Percentiles rank a stretch among this genome's conserved stretches.
These are phyloP conservation scores for Clupea harengus DNA, from an alignment of 2,113 vertebrate species.

Conservation along the genomic window DNA sequence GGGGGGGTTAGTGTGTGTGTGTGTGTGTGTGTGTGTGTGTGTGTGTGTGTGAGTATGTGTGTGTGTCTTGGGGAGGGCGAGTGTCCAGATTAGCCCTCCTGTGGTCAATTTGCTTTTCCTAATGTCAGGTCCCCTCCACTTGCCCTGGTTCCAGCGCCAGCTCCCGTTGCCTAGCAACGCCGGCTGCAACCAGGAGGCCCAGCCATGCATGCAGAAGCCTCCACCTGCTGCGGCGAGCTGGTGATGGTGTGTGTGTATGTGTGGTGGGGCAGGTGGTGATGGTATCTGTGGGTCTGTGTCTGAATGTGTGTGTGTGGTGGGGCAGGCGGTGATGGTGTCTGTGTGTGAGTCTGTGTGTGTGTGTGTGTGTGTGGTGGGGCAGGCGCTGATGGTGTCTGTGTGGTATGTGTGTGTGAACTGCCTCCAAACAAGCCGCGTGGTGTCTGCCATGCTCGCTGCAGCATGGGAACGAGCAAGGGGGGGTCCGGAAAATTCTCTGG, in stretches of 20 bases:
- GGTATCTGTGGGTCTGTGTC: conserved; percentile 18
- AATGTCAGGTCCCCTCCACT: conserved; percentile 95
- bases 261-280: background rate
- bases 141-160: conserved; percentile 49
- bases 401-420: conserved; percentile 73
- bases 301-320: conserved; percentile 55
- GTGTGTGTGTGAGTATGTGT: background rate
- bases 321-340: background rate
- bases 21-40: no score
- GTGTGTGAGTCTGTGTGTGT: conserved; percentile 25
- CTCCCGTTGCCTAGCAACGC: conserved; percentile 95
- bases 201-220: conserved; percentile 96
- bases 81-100: conserved; percentile 89
- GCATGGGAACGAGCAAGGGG: conserved; percentile 74
- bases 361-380: conserved; percentile 42
- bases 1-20: no score
- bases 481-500: conserved; percentile 63
- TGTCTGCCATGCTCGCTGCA: conserved; percentile 50
- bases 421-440: conserved; percentile 83
- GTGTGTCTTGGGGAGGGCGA: conserved; percentile 61
- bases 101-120: conserved; percentile 99
- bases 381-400: conserved; percentile 63
- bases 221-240: conserved; percentile 72
- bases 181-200: conserved; percentile 83
- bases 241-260: conserved; percentile 49